Conservation (phyloP, 2,797 vertebrate species). For the Malurus leucopterus region DNA sequence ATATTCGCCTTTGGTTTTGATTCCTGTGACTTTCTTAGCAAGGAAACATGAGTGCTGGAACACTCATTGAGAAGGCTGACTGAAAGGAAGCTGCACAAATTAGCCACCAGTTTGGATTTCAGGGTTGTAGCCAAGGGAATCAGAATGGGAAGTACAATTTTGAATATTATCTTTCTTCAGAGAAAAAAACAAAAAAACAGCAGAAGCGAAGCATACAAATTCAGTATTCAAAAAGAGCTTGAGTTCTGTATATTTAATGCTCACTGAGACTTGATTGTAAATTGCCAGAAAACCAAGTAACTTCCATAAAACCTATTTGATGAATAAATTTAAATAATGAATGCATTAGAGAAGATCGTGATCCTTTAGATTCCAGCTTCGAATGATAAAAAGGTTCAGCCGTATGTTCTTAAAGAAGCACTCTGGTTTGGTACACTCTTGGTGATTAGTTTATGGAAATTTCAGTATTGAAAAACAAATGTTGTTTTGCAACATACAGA, state of each 20-base stretch:
- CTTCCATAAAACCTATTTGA: not conserved
- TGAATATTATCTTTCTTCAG: not conserved
- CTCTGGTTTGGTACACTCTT: not conserved
- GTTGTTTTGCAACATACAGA: not conserved
- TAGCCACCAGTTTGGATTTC: not conserved
- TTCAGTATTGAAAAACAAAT: not conserved
- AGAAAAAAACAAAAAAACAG: not conserved
- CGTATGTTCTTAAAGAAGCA: fast-evolving
- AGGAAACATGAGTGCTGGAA: not conserved
- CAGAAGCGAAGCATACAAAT: not conserved
- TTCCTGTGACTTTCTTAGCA: not conserved
- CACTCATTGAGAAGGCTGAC: not conserved
- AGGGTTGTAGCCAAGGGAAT: not conserved
- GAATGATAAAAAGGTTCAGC: not conserved
- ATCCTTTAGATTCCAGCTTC: not conserved
- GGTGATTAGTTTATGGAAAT: not conserved
- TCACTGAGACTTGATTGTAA: not conserved
- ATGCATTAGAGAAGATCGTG: not conserved
- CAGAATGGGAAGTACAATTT: not conserved
- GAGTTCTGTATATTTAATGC: not conserved
- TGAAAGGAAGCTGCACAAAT: not conserved
- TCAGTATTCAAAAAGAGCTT: not conserved
- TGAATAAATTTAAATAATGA: constrained; percentile 42
- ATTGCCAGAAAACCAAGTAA: not conserved
- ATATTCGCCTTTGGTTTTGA: not conserved